phyloP scores from a whole-genome alignment of 2,797 vertebrate genomes.

The Echiichthys vipera region DNA sequence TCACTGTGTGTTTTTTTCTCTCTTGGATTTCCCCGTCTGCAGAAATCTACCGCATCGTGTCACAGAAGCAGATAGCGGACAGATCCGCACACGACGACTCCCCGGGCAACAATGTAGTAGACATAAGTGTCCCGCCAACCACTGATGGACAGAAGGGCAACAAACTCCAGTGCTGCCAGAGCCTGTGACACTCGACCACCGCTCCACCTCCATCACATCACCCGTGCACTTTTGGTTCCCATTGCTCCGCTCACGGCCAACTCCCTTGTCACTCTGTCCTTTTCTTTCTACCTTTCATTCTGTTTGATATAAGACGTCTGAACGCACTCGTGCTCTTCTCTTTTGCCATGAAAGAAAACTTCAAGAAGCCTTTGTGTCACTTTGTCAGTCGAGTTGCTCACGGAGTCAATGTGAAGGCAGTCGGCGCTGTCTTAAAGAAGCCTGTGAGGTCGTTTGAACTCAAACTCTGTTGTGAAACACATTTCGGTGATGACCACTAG shows the following conservation, averaged over 20 bases:
- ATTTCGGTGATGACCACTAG: conserved; percentile 77
- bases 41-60: conserved; percentile 99
- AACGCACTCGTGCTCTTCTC: conserved; percentile 73
- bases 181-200: conserved; percentile 87
- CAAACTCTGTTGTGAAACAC: conserved; percentile 40
- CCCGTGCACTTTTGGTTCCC: conserved; percentile 68
- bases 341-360: conserved; percentile 70
- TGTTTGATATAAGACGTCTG: conserved; percentile 64
- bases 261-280: conserved; percentile 39
- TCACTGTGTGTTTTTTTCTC: background rate
- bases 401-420: conserved; percentile 55
- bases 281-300: conserved; percentile 33
- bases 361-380: conserved; percentile 69
- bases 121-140: conserved; percentile 97
- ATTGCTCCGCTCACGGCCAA: conserved; percentile 55
- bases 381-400: conserved; percentile 50
- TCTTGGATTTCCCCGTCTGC: conserved; percentile 28
- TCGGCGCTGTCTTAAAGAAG: conserved; percentile 35
- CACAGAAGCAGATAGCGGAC: conserved; percentile 97
- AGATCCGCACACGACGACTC: conserved; percentile 95
- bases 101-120: conserved; percentile 95
- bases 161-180: conserved; percentile 98
- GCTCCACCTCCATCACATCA: conserved; percentile 53
- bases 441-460: conserved; percentile 52
- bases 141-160: conserved; percentile 94